phyloP scores from a whole-genome alignment of 2,797 vertebrate genomes.

The Xyrichtys novacula region DNA sequence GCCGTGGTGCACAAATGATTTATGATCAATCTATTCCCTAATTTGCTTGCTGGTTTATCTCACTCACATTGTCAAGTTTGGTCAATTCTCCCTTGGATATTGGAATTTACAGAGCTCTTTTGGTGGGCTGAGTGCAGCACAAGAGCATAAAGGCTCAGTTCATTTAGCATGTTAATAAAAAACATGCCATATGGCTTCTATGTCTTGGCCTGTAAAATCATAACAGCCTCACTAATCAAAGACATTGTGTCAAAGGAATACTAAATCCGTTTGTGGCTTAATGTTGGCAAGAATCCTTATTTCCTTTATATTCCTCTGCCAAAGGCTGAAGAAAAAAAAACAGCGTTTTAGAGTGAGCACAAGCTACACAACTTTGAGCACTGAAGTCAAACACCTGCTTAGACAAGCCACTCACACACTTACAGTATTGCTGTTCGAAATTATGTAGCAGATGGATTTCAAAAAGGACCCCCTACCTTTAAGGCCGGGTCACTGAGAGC shows the following conservation, averaged over 20 bases:
- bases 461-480: conserved; percentile 12
- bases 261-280: conserved; percentile 66
- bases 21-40: conserved; percentile 63
- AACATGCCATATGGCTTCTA: conserved; percentile 73
- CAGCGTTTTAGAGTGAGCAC: conserved; percentile 58
- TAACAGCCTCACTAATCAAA: conserved; percentile 78
- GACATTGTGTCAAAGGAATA: conserved; percentile 66
- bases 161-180: conserved; percentile 79
- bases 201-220: conserved; percentile 73
- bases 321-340: conserved; percentile 47
- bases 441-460: conserved; percentile 19
- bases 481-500: conserved; percentile 4
- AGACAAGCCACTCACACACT: conserved; percentile 30
- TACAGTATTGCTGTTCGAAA: conserved; percentile 42
- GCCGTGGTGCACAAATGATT: conserved; percentile 66
- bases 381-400: conserved; percentile 67
- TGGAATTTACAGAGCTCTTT: conserved; percentile 67
- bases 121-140: conserved; percentile 69
- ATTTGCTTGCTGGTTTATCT: conserved; percentile 66
- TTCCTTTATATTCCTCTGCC: conserved; percentile 56
- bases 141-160: conserved; percentile 74
- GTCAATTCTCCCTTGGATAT: conserved; percentile 54
- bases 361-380: conserved; percentile 40
- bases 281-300: conserved; percentile 56
- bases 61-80: conserved; percentile 49